A percentile compares a stretch with the other conserved stretches of the same genome.
Evolutionary conservation across 2,888 invertebrate genomes (phyloP).

Genomic region (Sinodicranocentrus sp.): DNA sequence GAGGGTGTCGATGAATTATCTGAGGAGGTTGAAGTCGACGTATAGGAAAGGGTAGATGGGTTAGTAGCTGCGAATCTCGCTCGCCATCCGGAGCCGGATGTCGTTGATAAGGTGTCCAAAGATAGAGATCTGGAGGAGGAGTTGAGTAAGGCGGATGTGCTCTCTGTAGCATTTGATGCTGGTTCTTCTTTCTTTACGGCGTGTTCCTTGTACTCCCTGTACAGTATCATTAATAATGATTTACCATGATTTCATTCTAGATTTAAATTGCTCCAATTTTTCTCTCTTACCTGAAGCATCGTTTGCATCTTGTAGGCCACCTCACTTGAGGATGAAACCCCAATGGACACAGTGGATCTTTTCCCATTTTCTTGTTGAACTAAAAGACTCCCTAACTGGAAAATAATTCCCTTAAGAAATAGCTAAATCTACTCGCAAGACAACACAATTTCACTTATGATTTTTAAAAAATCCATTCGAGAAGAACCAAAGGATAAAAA

Average conservation of each 20-base stretch:
- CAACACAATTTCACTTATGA: neutral
- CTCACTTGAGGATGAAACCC: slow-evolving; percentile 97
- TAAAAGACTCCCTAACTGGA: too few relatives aligned
- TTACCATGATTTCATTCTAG: too few relatives aligned
- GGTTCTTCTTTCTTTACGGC: slow-evolving; percentile 86
- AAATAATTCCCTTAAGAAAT: too few relatives aligned
- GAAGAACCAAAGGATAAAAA: too few relatives aligned
- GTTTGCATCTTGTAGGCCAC: slow-evolving; percentile 95
- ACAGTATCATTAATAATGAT: too few relatives aligned
- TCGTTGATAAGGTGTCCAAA: slow-evolving; percentile 37
- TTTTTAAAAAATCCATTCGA: too few relatives aligned
- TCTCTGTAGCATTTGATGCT: slow-evolving; percentile 11
- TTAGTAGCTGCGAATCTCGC: slow-evolving; percentile 32
- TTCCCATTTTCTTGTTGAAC: slow-evolving; percentile 69
- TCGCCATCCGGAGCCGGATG: slow-evolving; percentile 16
- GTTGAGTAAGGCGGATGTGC: slow-evolving; percentile 51
- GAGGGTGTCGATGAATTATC: slow-evolving; percentile 31
- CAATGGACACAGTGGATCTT: slow-evolving; percentile 91
- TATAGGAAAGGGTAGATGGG: slow-evolving; percentile 27
- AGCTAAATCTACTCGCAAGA: neutral
- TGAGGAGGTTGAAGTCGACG: slow-evolving; percentile 46
- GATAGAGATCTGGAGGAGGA: slow-evolving; percentile 39
- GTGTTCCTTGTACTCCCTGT: slow-evolving; percentile 93
- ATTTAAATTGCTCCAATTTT: too few relatives aligned
- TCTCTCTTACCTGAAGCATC: slow-evolving; percentile 95